Evolutionary conservation across 2,888 invertebrate genomes (phyloP).

Genomic region (Ethmia dodecea): DNA sequence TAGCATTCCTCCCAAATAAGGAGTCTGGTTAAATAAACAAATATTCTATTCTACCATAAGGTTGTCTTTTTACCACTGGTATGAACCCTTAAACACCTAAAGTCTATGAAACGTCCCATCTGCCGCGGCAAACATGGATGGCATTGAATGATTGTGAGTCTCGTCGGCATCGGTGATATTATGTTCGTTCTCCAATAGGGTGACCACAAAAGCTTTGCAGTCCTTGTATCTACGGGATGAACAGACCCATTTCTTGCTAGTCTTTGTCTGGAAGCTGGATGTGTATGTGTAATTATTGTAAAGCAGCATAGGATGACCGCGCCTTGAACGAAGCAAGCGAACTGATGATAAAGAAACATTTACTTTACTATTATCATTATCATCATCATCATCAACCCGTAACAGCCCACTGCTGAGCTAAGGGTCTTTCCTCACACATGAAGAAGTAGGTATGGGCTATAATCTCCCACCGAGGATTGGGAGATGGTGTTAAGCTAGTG

Average conservation of each 20-base stretch:
- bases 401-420: too few relatives aligned
- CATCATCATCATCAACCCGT: too few relatives aligned
- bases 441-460: too few relatives aligned
- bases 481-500: too few relatives aligned
- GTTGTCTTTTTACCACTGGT: too few relatives aligned
- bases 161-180: slow-evolving; percentile 1
- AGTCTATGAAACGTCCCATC: slow-evolving; percentile 7
- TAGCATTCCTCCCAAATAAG: too few relatives aligned
- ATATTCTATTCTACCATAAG: too few relatives aligned
- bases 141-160: slow-evolving; percentile 12
- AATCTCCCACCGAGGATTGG: too few relatives aligned
- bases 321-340: slow-evolving; percentile 14
- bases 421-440: too few relatives aligned
- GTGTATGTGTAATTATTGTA: slow-evolving; percentile 18
- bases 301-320: slow-evolving; percentile 19
- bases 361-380: background rate
- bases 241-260: slow-evolving; percentile 19
- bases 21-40: too few relatives aligned
- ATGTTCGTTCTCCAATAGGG: slow-evolving; percentile 7
- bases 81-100: too few relatives aligned
- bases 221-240: slow-evolving; percentile 17
- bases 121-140: slow-evolving; percentile 2
- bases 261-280: slow-evolving; percentile 9
- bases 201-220: slow-evolving; percentile 19
- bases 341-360: background rate